Base-by-base conservation (phyloP, 2,888 invertebrate species). In the Himalopsyche tibetana region DNA sequence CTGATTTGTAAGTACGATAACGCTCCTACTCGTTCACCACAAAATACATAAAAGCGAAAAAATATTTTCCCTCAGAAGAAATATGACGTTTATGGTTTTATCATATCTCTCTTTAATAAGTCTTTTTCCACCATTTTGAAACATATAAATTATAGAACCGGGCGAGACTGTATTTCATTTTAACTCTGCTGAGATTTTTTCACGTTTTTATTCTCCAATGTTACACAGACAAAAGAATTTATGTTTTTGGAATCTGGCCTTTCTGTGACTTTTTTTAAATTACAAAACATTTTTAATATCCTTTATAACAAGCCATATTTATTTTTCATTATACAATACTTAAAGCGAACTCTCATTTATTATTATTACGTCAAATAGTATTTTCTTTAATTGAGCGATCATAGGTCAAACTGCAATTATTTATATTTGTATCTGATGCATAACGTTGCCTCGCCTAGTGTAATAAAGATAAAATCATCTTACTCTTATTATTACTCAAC, bases 1-100 rank as follows among this genome's bases (percentile, higher is more conserved):
- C 80, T 45, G 80, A 80, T 80, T 80, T 80, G 74, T 74, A 74
- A 74, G 74, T 80, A 42, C 45, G 80, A 80, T 80, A 80, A 80
- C 42, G 36, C 74, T 74, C 36, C 15, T 74, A 74, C 74, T 74
- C 74, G 74, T 36, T 74, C 74, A 15, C 74, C 74, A 36, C 74
- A 74, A 74, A 74, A 74, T 74, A 74, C 74, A 74, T 74, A 74
- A 74, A 74, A 74, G 74, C 74, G 74, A 74, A 74, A 74, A 74
- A 74, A 74, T 36, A 36, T 36, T 74, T 74, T 74, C 74, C 74
- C 36, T 74, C 36, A 36, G 74, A 36, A 74, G 74, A 74, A 74
- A 74, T 74, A 74, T 74, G 74, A 74, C 74, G 74, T 74, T 74
- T 74, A 74, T 74, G 74, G 74, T 74, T 74, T 74, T 74, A 74